Percentiles rank a stretch among this genome's conserved stretches.
Conservation (phyloP, 2,888 invertebrate genomes). For the Nomada fabriciana region DNA sequence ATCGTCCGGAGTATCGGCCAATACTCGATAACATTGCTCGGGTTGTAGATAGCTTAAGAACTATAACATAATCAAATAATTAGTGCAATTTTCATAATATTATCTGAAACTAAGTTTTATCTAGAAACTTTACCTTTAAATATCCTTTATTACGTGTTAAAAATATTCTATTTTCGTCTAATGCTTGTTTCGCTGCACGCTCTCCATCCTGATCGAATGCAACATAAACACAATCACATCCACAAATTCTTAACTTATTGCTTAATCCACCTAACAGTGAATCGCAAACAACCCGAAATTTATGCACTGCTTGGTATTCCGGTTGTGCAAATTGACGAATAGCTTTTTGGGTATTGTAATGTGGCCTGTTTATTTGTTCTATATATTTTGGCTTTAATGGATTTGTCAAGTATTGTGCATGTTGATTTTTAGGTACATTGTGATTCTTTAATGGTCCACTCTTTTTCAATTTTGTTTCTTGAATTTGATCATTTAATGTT, state of each 20-base stretch:
- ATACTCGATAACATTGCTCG: conserved; percentile 87
- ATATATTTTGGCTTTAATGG: too few relatives aligned
- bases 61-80: conserved; percentile 67
- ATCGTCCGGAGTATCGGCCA: conserved; percentile 85
- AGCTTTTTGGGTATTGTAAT: neutral
- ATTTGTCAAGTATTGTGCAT: neutral
- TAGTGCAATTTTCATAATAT: neutral
- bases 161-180: conserved; percentile 86
- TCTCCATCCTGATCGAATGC: conserved; percentile 85
- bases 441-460: neutral
- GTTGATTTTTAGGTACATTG: neutral
- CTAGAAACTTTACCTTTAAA: conserved; percentile 80
- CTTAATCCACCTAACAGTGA: conserved; percentile 87
- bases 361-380: neutral
- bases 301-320: conserved; percentile 58
- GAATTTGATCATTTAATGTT: neutral
- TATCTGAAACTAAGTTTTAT: too few relatives aligned
- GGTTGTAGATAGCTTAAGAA: conserved; percentile 85
- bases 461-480: neutral
- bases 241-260: conserved; percentile 88
- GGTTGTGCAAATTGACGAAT: neutral
- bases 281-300: conserved; percentile 86
- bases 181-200: conserved; percentile 85
- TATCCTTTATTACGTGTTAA: conserved; percentile 86
- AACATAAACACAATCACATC: conserved; percentile 86